Conservation (phyloP, 1,140 invertebrate species). For the Parasteatoda tepidariorum region DNA sequence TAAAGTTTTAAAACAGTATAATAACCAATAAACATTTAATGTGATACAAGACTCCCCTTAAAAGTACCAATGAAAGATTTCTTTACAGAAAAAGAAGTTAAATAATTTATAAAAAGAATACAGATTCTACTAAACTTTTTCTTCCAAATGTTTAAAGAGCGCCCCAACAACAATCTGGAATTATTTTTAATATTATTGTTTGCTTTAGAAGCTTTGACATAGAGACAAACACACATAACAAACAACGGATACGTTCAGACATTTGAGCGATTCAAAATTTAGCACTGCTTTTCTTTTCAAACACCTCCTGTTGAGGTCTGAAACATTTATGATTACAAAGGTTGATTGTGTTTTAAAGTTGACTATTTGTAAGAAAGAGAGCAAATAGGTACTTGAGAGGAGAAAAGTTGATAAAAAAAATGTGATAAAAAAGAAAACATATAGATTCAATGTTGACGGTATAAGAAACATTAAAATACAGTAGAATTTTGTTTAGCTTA, state of each 20-base stretch:
- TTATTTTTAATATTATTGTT: constrained; percentile 47
- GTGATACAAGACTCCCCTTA: too few species aligned
- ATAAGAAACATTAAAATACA: too few species aligned
- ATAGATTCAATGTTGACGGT: too few species aligned
- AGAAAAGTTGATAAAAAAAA: background rate
- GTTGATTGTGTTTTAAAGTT: constrained; percentile 50
- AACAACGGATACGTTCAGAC: constrained; percentile 60
- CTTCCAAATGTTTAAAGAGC: too few species aligned
- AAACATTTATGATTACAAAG: constrained; percentile 52
- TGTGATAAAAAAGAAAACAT: background rate
- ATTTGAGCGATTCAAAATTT: constrained; percentile 59
- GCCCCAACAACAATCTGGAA: constrained; percentile 43
- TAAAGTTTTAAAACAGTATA: too few species aligned
- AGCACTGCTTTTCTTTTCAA: constrained; percentile 44
- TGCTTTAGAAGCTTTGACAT: constrained; percentile 60
- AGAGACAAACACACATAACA: constrained; percentile 58
- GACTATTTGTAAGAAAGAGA: constrained; percentile 51
- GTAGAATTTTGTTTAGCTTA: too few species aligned
- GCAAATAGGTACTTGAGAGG: constrained; percentile 26
- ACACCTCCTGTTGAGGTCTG: constrained; percentile 33
- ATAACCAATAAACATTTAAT: too few species aligned
- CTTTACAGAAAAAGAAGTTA: too few species aligned
- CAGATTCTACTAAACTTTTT: too few species aligned
- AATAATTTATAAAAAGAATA: too few species aligned
- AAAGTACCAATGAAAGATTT: too few species aligned